Evolutionary conservation across 2,888 invertebrate species (phyloP).

Genomic region (Drosophila colorata): DNA sequence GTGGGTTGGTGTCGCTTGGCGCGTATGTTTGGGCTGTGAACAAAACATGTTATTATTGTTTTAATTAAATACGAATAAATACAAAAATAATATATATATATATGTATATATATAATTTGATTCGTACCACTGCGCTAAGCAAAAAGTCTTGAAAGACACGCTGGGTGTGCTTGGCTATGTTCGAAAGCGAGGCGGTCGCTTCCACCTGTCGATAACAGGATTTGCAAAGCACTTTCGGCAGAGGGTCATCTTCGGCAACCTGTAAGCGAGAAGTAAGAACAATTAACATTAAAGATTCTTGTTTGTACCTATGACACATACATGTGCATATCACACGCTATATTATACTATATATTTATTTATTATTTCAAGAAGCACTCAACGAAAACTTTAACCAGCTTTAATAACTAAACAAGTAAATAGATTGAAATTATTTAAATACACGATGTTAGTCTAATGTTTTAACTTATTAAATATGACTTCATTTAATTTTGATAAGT

Average conservation of each 20-base stretch:
- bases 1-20: slow-evolving; percentile 37
- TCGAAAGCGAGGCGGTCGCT: slow-evolving; percentile 82
- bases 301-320: not conserved
- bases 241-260: slow-evolving; percentile 80
- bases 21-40: slow-evolving; percentile 60
- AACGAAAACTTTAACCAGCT: too few species aligned
- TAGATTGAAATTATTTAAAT: too few species aligned
- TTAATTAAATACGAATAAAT: not conserved
- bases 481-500: too few species aligned
- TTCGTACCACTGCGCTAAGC: slow-evolving; percentile 73
- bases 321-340: not conserved
- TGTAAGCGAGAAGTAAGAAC: slow-evolving; percentile 41
- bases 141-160: slow-evolving; percentile 81
- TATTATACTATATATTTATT: too few species aligned
- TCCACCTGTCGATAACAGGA: slow-evolving; percentile 83
- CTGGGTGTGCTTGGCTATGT: slow-evolving; percentile 83
- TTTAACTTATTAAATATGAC: too few species aligned
- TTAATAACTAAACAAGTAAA: too few species aligned
- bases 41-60: not conserved
- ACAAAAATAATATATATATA: too few species aligned
- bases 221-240: slow-evolving; percentile 83
- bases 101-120: too few species aligned
- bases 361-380: too few species aligned
- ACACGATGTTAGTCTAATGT: too few species aligned
- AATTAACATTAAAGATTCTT: not conserved